Base-by-base conservation (phyloP, 2,888 invertebrate genomes). In the Rhyacophila evoluta region DNA sequence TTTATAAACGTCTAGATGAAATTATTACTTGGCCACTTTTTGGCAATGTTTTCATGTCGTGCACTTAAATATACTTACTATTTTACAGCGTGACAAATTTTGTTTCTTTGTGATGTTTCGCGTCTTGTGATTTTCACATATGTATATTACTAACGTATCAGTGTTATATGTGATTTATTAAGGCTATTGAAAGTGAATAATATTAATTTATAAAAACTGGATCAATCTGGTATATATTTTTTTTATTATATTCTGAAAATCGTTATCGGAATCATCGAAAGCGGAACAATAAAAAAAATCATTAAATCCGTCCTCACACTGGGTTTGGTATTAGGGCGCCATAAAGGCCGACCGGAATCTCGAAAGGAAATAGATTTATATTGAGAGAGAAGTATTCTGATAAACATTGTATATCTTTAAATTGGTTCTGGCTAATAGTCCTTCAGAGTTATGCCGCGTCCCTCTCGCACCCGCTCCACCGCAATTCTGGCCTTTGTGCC, bases 401-500 rank as follows among this genome's bases (percentile, higher is more conserved):
- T 55, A 55, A 55, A 55, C 55, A 19, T 55, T 55, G 55, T 55
- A 55, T 55, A 55, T 67, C 55, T 75, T 72, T 76, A 77, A 77
- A 77, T 73, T 77, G 73, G 68, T 73, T 77, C 73, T 72, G 69
- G 72, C 73, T 77, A 77, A 77, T 77, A 73, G 77, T 29, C 67
- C 38, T 55, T 55, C 55, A 8, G 25, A 55, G 55, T 55, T 41
- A 33, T 55, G 8, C 19, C 55, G 15, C 55, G 55, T 55, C 55
- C 55, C 55, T 55, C 55, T 55, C 55, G 55, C 55, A 55, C 55
- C 10, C 8, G 55, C 55, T 2, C 25, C 19, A 55, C 55, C 55
- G 55, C 55, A 19, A 10, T 10, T 19, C 55, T 19, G 55, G 55
- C 25, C 55, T 55, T 55, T 55, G 55, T 55, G 55, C 55, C 55